Base-by-base conservation (phyloP, 2,113 vertebrate genomes). In the Antechinus flavipes region DNA sequence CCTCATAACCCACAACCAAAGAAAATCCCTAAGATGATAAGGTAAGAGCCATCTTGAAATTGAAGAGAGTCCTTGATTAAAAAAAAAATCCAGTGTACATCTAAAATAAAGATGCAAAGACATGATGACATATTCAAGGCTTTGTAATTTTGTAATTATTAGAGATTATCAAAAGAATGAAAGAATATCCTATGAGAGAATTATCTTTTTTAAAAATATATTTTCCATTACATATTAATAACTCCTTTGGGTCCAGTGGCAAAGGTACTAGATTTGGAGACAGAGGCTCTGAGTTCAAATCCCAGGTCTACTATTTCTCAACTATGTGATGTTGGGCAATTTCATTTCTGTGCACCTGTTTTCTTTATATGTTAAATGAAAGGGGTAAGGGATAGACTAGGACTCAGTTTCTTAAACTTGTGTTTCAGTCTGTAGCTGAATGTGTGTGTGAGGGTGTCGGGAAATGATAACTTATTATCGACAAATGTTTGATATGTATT, bases 41-140 rank as follows among this genome's bases (percentile, higher is more conserved):
- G 58, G 26, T 5, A 50, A 50, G 27, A 35, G 55, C 84, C n/a
- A 5, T 8, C 0, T 6, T 11, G 0, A 2, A 0, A 19, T 0
- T 50, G 52, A 90, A 56, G 8, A 0, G 7, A 54, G 55, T 19
- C 3, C 49, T 25, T 0, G 5, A 14, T 9, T 56, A 56, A 54
- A 25, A n/a, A 54, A 35, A 12, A 90, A 49, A 19, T 25, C 47
- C 90, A 14, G n/a, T 26, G 11, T 5, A 25, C 24, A 50, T 49
- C 24, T 27, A 30, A 90, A 90, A 90, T 25, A 50, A 50, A 90
- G 91, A 24, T 9, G 0, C 49, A 2, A 55, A 89, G 47, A 35
- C 14, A 2, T 4, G 19, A 58, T 46, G 53, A 11, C 47, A 0
- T 0, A 0, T 16, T 55, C 0, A 0, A 1, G 27, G 8, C 11